Conservation (phyloP, 2,113 vertebrate species). For the Trematomus loennbergii region DNA sequence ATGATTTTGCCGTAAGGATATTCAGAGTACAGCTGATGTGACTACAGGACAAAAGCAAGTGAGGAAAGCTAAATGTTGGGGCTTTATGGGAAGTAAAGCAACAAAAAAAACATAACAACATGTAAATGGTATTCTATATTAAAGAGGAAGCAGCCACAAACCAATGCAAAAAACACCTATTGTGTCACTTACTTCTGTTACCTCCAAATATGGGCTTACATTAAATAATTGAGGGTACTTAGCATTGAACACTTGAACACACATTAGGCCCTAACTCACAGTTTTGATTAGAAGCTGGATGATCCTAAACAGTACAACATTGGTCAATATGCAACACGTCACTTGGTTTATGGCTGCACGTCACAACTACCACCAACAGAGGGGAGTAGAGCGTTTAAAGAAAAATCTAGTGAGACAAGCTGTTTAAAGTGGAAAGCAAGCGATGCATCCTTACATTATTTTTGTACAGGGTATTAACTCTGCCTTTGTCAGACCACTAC, state of each 20-base stretch:
- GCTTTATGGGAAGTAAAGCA: background rate
- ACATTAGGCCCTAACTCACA: background rate
- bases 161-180: rapidly evolving
- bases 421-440: background rate
- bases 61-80: background rate
- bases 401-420: background rate
- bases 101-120: background rate
- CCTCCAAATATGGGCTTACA: background rate
- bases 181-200: too few species aligned
- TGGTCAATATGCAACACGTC: too few species aligned
- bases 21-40: background rate
- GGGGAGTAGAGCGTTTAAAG: conserved; percentile 24
- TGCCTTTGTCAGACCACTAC: too few species aligned
- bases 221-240: background rate
- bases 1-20: background rate
- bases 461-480: too few species aligned
- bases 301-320: background rate
- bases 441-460: background rate
- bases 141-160: conserved; percentile 22
- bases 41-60: background rate
- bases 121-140: conserved; percentile 3
- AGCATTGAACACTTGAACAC: background rate
- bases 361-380: conserved; percentile 31
- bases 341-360: conserved; percentile 3
- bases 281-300: background rate